Conservation (phyloP, 2,797 vertebrate species). For the Arrhamphus sclerolepis region DNA sequence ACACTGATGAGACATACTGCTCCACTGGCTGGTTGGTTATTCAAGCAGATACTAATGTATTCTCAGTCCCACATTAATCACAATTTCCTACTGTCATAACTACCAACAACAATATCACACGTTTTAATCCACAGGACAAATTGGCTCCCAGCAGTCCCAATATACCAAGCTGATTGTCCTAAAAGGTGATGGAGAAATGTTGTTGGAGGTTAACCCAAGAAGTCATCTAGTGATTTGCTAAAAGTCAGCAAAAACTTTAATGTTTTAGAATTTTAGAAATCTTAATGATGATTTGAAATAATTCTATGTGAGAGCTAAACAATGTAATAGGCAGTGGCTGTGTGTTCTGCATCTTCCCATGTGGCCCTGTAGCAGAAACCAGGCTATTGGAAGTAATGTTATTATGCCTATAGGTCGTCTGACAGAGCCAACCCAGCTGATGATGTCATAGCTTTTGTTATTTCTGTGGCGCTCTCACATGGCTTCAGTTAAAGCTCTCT, state of each 20-base stretch:
- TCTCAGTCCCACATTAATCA: background rate
- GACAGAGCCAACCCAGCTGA: conserved; percentile 28
- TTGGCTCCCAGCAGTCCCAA: too few relatives aligned
- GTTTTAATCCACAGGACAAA: too few relatives aligned
- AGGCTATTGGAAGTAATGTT: conserved; percentile 33
- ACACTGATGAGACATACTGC: too few relatives aligned
- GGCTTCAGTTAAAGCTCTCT: conserved; percentile 52
- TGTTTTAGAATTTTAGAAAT: background rate
- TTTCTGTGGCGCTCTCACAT: conserved; percentile 62
- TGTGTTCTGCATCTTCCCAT: conserved; percentile 11
- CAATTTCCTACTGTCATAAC: background rate
- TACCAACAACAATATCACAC: background rate
- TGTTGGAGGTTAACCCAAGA: too few relatives aligned
- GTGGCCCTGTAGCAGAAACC: conserved; percentile 25
- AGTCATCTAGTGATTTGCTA: too few relatives aligned
- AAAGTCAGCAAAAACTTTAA: too few relatives aligned
- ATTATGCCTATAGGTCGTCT: conserved; percentile 37
- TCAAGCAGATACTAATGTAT: background rate
- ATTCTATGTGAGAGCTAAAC: background rate
- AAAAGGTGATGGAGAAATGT: too few relatives aligned
- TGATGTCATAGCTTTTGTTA: conserved; percentile 68
- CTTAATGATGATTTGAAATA: background rate
- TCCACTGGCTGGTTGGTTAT: background rate
- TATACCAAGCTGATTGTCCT: too few relatives aligned
- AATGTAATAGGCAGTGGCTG: background rate